phyloP scores from a whole-genome alignment of 2,797 vertebrate species.

The Mus spretus region DNA sequence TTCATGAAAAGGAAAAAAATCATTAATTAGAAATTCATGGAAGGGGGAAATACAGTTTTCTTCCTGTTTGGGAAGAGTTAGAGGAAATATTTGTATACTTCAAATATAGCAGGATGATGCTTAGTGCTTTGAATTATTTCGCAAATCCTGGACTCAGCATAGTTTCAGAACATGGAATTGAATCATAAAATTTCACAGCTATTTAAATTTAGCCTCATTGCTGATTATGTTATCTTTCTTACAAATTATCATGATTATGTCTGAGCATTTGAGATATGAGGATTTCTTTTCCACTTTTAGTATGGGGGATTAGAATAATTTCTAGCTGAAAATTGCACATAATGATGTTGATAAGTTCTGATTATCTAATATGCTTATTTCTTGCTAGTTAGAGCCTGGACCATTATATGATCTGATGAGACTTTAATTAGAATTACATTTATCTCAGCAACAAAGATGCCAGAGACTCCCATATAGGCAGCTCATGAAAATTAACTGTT shows the following conservation, averaged over 20 bases:
- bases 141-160: background rate
- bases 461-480: background rate
- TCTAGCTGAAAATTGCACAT: conserved; percentile 32
- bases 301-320: conserved; percentile 32
- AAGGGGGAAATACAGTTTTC: background rate
- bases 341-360: conserved; percentile 28
- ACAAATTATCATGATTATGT: conserved; percentile 45
- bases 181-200: background rate
- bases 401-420: background rate
- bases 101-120: background rate
- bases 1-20: background rate
- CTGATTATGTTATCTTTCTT: conserved; percentile 55
- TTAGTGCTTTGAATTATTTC: background rate
- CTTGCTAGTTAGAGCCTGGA: background rate
- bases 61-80: background rate
- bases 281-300: conserved; percentile 51
- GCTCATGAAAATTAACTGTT: background rate
- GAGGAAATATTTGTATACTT: background rate
- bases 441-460: conserved; percentile 4
- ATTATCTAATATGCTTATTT: conserved; percentile 38
- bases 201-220: conserved; percentile 18
- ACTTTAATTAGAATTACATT: conserved; percentile 2
- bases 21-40: background rate
- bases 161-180: background rate
- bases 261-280: background rate